Evolutionary conservation across 92 coral and sea anemone species (phyloP), one percentile per base, ranked within the genome.

Genomic region (Metridium senile): DNA sequence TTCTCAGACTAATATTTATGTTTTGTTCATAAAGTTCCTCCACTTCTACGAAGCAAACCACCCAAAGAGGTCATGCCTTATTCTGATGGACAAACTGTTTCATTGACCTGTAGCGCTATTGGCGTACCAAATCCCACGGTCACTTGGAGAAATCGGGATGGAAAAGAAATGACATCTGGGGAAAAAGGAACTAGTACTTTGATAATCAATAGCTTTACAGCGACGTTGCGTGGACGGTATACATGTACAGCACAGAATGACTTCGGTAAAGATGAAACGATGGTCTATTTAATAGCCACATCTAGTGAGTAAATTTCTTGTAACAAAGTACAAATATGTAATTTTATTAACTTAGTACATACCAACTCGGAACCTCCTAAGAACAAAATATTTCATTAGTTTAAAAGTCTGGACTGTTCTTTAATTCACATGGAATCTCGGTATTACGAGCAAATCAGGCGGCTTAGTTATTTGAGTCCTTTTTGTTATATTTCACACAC

Each of bases 181-280:
- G 58, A 53, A 20, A 58, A 46, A 11, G 56, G 67, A 11, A 74
- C 56, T 13, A 74, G 58, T 35, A 59, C 67, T 9, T 0, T 74
- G 16, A 58, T 26, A 18, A 74, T 74, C n/a, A 20, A 7, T 31
- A 10, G 17, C 19, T 74, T 74, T 35, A 74, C 78, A 1, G 13
- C 57, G 1, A 20, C 39, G 25, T 31, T 56, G 25, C 78, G 78
- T 74, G 78, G 78, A 58, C 78, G 52, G 26, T 74, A 74, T 53
- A 58, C 57, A 17, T 74, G 78, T 27, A 25, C 25, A 2, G 78
- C 78, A 16, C 35, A 61, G 18, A 74, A 74, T 43, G 78, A 74
- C 25, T 74, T 74, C 33, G 78, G 78, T 20, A 47, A 35, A 52
- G 47, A 33, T 51, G 63, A 53, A 71, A 26, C 76, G 29, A 20